Conservation (phyloP, 1,140 invertebrate genomes). For the Diploscapter pachys region DNA sequence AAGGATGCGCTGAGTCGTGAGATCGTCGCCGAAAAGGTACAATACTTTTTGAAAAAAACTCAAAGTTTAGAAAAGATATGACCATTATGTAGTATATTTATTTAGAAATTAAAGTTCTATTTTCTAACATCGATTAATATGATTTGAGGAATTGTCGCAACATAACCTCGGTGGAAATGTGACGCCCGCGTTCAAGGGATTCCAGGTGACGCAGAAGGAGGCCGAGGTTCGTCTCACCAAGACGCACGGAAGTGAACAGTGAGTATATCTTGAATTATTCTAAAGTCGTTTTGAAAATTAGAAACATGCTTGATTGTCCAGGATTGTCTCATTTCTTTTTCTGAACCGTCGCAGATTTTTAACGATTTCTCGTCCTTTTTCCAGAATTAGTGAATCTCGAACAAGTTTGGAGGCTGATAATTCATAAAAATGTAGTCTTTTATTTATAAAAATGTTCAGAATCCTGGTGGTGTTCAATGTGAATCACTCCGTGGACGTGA, state of each 20-base stretch:
- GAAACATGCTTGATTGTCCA: neutral
- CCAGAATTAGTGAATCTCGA: constrained; percentile 3
- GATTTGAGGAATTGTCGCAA: constrained; percentile 5
- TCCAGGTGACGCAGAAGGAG: constrained; percentile 49
- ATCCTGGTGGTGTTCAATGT: constrained; percentile 57
- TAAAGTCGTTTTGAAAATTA: neutral
- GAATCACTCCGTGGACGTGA: constrained; percentile 55
- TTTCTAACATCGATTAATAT: neutral
- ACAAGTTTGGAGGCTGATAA: neutral
- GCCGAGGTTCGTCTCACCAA: constrained; percentile 57
- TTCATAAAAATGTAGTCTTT: neutral
- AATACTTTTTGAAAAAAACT: no score
- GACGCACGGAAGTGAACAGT: constrained; percentile 51
- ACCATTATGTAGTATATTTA: constrained; percentile 26
- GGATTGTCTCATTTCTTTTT: no score
- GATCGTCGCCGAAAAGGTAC: constrained; percentile 51
- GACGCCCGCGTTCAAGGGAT: constrained; percentile 47
- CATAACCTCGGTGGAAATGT: constrained; percentile 52
- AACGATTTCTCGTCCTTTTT: neutral
- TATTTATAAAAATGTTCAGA: constrained; percentile 29
- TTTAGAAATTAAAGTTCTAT: constrained; percentile 12
- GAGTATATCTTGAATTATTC: constrained; percentile 5
- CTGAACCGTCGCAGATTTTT: neutral
- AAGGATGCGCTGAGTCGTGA: constrained; percentile 46
- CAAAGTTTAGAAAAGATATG: no score